Evolutionary conservation across 2,888 invertebrate genomes (phyloP).

Genomic region (Tetragonula carbonaria): DNA sequence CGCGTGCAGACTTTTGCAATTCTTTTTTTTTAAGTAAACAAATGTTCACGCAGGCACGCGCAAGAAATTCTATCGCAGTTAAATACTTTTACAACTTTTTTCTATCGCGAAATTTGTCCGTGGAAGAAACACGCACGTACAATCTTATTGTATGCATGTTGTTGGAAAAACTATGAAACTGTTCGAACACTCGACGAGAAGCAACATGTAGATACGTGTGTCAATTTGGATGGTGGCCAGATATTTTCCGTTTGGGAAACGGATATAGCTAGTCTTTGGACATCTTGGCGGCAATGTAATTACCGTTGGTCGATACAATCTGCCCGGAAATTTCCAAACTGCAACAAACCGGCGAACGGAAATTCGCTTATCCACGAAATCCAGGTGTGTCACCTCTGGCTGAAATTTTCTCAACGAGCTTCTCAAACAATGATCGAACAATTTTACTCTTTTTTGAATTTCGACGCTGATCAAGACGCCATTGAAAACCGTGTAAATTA

Average conservation of each 20-base stretch:
- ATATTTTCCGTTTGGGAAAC: constrained; percentile 37
- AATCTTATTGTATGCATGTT: not conserved
- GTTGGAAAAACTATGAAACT: not conserved
- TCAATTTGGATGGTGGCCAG: constrained; percentile 47
- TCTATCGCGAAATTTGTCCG: too few relatives aligned
- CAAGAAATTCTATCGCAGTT: not conserved
- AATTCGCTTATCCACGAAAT: constrained; percentile 10
- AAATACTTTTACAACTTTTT: not conserved
- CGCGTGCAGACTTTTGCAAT: too few relatives aligned
- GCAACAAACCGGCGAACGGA: constrained; percentile 22
- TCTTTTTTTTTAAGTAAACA: not conserved
- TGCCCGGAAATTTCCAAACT: constrained; percentile 33
- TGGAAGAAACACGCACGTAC: too few relatives aligned
- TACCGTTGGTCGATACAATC: constrained; percentile 52
- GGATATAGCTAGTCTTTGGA: constrained; percentile 3
- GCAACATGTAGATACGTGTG: constrained; percentile 41
- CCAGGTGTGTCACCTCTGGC: not conserved
- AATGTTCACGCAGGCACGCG: too few relatives aligned
- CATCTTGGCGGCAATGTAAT: constrained; percentile 26
- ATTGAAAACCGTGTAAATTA: not conserved
- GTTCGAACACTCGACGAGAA: constrained; percentile 1
- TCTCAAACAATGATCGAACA: not conserved
- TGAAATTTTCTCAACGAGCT: not conserved
- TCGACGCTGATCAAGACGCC: too few relatives aligned
- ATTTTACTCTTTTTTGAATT: not conserved